Evolutionary conservation across 2,888 invertebrate species (phyloP), one percentile per base, ranked within the genome.

Genomic region (Syrista parreyssii): DNA sequence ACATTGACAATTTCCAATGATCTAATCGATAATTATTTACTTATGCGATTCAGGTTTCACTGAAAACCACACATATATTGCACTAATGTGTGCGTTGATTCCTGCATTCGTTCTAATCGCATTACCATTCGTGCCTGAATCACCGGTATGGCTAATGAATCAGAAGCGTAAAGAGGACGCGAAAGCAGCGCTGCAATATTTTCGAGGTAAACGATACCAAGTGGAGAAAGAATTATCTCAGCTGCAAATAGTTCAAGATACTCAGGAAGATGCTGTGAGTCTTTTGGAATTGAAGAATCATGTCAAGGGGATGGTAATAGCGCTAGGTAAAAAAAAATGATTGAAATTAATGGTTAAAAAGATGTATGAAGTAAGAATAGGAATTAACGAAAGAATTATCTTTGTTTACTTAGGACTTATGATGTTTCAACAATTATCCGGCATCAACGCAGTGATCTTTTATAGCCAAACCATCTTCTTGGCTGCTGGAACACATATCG

Each of bases 121-220:
- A 1, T 93, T 94, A 87, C 92, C 93, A n/a, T 93, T 94, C 80
- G 92, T 96, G 79, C 96, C 96, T 0, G 96, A 96, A 89, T 95
- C 95, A 0, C 96, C 96, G 0, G 92, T 94, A 4, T 94, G 94
- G 88, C 90, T 95, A 55, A 91, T 93, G 87, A 92, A 93, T 12
- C 93, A 93, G 84, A 93, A 93, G 6, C 93, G 93, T 84, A 89
- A 89, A 68, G 89, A 91, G 55, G 94, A 94, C 84, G 96, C 96
- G 1, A 92, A 93, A 80, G 92, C 92, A 34, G 93, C 95, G 0
- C 87, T 96, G 77, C 90, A 92, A 31, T 94, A 94, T 91, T 93
- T 95, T 81, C 91, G 95, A 85, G 95, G 95, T 31, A 91, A 93
- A 4, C 92, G 93, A 84, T 94, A 94, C 81, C 93, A 93, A 80